Percentiles rank a stretch among this genome's conserved stretches.
These are phyloP conservation scores for Corythoichthys haematopterus DNA, from an alignment of 2,113 vertebrate species.

Conservation along the genomic window DNA sequence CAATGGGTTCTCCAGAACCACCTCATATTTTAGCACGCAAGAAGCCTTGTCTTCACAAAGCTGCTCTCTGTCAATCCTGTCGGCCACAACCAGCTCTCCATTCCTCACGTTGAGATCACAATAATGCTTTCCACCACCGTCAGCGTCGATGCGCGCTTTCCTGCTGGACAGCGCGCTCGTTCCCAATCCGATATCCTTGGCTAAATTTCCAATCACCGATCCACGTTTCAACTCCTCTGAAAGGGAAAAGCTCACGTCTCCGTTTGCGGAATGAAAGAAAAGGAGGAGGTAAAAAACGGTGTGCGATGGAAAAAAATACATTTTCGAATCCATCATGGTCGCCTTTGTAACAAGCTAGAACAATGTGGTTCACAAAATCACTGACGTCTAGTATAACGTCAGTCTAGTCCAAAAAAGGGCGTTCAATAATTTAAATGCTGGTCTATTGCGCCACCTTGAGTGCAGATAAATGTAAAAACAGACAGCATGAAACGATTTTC, in stretches of 20 bases:
- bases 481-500: no score
- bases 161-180: constrained; percentile 63
- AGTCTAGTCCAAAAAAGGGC: background rate
- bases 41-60: no score
- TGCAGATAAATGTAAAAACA: no score
- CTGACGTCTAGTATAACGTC: background rate
- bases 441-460: constrained; percentile 54
- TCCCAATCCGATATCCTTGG: constrained; percentile 76
- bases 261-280: constrained; percentile 1
- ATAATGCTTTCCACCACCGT: constrained; percentile 54
- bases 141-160: constrained; percentile 70
- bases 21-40: no score
- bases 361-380: background rate
- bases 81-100: constrained; percentile 52
- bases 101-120: constrained; percentile 57
- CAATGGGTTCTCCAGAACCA: no score
- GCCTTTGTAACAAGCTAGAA: background rate
- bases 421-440: background rate
- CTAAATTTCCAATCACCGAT: constrained; percentile 69
- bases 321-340: background rate
- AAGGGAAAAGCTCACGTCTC: constrained; percentile 67
- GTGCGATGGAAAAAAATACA: background rate
- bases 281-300: background rate
- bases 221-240: constrained; percentile 71
- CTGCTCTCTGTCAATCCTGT: no score